Evolutionary conservation across 2,113 vertebrate species (phyloP), one percentile per base, ranked within the genome.

Genomic region (Opisthocomus hoazin): DNA sequence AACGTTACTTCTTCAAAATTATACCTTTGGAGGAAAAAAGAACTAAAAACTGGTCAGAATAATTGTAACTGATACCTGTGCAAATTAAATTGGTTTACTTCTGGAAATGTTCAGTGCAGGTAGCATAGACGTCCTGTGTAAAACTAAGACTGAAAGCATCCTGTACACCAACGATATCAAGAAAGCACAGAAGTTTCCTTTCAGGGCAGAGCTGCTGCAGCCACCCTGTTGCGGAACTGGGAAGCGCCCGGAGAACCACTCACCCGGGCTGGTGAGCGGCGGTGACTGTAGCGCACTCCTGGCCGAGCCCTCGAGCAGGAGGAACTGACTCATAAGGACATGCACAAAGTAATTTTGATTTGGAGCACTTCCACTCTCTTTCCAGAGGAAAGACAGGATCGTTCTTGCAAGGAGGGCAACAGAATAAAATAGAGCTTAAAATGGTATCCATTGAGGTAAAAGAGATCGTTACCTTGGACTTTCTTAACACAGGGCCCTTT

Each of bases 231-330:
- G 29, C 26, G 70, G 83, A 84, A 73, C 32, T 41, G 15, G 53
- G 68, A 89, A 68, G 26, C 4, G 0, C 34, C 60, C 2, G 11
- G 51, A 63, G 76, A 93, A 32, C 48, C 34, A 3, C 43, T 69
- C 48, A 32, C n/a, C 9, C 0, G 0, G 58, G 16, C 34, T 14
- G 22, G 48, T 13, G n/a, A 36, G 26, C 9, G 48, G 41, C 2
- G 1, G 71, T 4, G 69, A 32, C 10, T 7, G 48, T 26, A 41
- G 32, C 3, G 0, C 15, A 1, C 5, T 24, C 24, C 53, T 60
- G 75, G 29, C 57, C 46, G 43, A 63, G 46, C 58, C 34, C 68
- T 65, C 1, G 0, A 54, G 53, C 69, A 56, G 26, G 9, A 19
- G 43, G 34, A 80, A 66, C 53, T 34, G 56, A 68, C 41, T 89